These are phyloP conservation scores for Scyliorhinus canicula DNA, from an alignment of 2,797 vertebrate genomes.

Conservation along the genomic window DNA sequence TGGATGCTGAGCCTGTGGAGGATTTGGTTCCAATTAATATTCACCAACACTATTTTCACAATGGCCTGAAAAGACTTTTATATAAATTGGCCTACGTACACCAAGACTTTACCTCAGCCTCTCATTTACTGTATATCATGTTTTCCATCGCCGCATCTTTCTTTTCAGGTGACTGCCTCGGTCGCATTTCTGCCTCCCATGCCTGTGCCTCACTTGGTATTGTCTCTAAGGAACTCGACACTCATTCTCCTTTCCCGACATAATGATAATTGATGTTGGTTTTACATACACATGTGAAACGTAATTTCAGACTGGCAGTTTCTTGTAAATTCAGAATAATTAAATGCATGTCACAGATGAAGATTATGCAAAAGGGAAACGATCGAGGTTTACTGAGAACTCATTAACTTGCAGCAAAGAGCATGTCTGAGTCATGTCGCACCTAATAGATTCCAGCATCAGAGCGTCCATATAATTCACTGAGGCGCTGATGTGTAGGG, in stretches of 20 bases:
- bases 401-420: not conserved
- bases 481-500: not conserved
- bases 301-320: not conserved
- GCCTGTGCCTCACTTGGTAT: not conserved
- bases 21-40: not conserved
- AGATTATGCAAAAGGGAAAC: not conserved
- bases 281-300: not conserved
- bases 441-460: not conserved
- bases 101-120: not conserved
- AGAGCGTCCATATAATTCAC: not conserved
- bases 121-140: no score
- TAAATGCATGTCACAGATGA: not conserved
- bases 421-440: not conserved
- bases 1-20: not conserved
- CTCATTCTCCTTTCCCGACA: not conserved
- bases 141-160: not conserved
- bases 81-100: no score
- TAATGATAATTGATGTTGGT: not conserved
- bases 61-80: not conserved
- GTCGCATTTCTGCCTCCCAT: not conserved
- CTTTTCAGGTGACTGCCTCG: not conserved
- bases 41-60: not conserved
- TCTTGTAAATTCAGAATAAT: conserved; percentile 3
- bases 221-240: not conserved
- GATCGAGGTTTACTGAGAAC: not conserved